phyloP scores from a whole-genome alignment of 2,888 invertebrate species.

The Norana najaformis region DNA sequence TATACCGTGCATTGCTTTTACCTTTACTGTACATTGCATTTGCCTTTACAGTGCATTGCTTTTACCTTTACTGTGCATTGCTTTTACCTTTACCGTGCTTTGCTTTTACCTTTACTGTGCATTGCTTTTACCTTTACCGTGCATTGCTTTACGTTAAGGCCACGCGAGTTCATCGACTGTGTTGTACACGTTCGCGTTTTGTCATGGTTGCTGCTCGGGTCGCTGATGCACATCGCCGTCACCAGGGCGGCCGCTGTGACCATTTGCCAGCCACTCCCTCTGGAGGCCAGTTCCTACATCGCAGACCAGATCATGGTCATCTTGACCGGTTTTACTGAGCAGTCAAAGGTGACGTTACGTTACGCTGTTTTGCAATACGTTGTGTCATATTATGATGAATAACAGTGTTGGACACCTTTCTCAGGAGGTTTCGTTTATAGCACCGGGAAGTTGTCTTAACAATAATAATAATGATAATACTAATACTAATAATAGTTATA shows the following conservation, averaged over 20 bases:
- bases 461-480: not conserved
- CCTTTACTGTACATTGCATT: too few relatives aligned
- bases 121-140: not conserved
- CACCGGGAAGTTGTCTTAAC: too few relatives aligned
- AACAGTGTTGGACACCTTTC: not conserved
- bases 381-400: too few relatives aligned
- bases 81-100: too few relatives aligned
- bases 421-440: not conserved
- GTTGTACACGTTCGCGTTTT: constrained; percentile 89
- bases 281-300: constrained; percentile 92
- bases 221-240: constrained; percentile 78
- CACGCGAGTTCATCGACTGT: constrained; percentile 88
- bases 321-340: constrained; percentile 94
- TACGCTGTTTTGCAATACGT: constrained; percentile 26
- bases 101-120: too few relatives aligned
- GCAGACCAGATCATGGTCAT: constrained; percentile 96
- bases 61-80: too few relatives aligned
- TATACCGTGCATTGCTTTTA: too few relatives aligned
- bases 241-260: constrained; percentile 64
- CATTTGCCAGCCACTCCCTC: constrained; percentile 81
- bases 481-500: not conserved
- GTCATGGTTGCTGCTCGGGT: constrained; percentile 93
- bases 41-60: too few relatives aligned
- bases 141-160: constrained; percentile 67
- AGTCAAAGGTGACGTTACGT: constrained; percentile 80